phyloP scores from a whole-genome alignment of 1,140 invertebrate species.

The Aphis gossypii region DNA sequence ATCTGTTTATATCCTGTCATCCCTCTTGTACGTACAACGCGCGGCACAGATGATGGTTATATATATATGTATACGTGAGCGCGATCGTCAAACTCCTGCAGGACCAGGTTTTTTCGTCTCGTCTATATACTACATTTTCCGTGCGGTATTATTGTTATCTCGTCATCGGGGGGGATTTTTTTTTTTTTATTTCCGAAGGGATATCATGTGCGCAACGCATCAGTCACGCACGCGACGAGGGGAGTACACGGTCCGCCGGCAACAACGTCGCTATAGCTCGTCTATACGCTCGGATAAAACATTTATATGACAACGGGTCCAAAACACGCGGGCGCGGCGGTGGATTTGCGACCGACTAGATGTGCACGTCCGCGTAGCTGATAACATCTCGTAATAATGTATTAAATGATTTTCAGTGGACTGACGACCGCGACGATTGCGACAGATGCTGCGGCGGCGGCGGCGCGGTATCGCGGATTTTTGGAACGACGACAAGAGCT shows the following conservation, averaged over 20 bases:
- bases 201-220: not conserved
- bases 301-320: not conserved
- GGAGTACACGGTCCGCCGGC: not conserved
- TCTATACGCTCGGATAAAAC: not conserved
- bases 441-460: not conserved
- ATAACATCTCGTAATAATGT: not conserved
- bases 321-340: too few relatives aligned
- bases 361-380: not conserved
- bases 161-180: not conserved
- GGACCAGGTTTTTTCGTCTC: not conserved
- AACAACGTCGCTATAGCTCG: not conserved
- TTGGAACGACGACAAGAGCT: not conserved
- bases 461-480: not conserved
- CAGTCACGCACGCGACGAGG: slow-evolving; percentile 34
- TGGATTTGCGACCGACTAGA: not conserved
- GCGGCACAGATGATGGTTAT: not conserved
- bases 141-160: not conserved
- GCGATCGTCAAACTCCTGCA: not conserved
- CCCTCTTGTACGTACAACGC: not conserved
- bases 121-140: not conserved
- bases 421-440: not conserved
- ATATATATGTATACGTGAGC: not conserved
- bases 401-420: not conserved
- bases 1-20: slow-evolving; percentile 36
- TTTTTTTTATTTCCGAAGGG: too few relatives aligned